Base-by-base conservation (phyloP, 2,797 vertebrate species). In the Steatocranus sp. region DNA sequence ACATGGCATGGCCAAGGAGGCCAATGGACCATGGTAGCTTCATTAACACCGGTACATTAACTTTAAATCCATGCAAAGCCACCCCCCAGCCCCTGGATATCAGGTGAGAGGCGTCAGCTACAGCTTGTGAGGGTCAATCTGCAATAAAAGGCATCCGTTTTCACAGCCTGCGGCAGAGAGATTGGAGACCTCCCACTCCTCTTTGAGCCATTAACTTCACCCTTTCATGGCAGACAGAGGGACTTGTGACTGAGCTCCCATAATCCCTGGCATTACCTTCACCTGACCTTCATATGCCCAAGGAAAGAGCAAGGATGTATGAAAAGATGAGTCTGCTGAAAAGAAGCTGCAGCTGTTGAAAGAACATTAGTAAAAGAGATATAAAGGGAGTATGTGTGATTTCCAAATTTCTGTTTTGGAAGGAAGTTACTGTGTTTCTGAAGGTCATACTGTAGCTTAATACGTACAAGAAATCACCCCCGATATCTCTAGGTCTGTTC, bases 91-190 rank as follows among this genome's bases (percentile, higher is more conserved):
- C 17, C 43, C 68, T 46, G 75, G 85, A 85, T 76, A 88, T 88
- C 89, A 87, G 88, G 84, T 83, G 88, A 88, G 87, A 86, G 89
- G 87, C 86, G 91, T 91, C 82, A 90, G 90, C 90, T 87, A 75
- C 88, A 89, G 91, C 90, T 88, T 90, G 83, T 78, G 94, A 90
- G 94, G 94, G 95, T 96, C 95, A 96, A 94, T 94, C 90, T 93
- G 94, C 94, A 95, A 94, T 96, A 96, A 96, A 96, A 96, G 89
- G 94, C 95, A 93, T 95, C 90, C 87, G 89, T 94, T 96, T 96
- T 96, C 95, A 95, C 85, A 89, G 95, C 93, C 90, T 89, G 90
- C 84, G 15, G 89, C 88, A 86, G 80, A 79, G 85, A 91, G 90
- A 93, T 86, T 88, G 89, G 91, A 95, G 93, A 95, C 94, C 94